phyloP scores from a whole-genome alignment of 1,140 invertebrate genomes.

The Frieseomelitta varia region DNA sequence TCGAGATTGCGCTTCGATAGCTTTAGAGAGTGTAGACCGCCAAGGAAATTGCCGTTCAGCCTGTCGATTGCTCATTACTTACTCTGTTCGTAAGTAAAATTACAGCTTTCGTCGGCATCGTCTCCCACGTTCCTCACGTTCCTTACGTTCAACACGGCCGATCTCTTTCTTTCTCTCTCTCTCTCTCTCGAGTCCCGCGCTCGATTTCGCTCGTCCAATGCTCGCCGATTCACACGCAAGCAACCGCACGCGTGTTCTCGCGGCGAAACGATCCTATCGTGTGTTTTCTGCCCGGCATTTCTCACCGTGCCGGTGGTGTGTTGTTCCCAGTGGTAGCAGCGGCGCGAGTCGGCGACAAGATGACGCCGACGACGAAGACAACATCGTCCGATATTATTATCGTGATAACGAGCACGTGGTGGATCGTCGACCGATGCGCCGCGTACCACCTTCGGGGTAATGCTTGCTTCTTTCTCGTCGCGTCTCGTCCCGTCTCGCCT shows the following conservation, averaged over 20 bases:
- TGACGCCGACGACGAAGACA: background rate
- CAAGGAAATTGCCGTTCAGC: conserved; percentile 76
- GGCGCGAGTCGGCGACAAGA: too few relatives aligned
- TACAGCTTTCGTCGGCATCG: conserved; percentile 70
- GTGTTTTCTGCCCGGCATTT: background rate
- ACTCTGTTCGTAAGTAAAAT: conserved; percentile 72
- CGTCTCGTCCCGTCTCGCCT: background rate
- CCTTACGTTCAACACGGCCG: background rate
- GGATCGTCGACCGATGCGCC: conserved; percentile 26
- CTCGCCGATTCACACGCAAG: conserved; percentile 7
- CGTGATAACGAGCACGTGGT: conserved; percentile 53
- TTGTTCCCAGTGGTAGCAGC: too few relatives aligned
- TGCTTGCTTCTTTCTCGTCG: background rate
- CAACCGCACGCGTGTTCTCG: conserved; percentile 5
- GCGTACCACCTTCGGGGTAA: background rate
- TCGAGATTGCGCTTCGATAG: too few relatives aligned
- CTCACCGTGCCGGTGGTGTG: background rate
- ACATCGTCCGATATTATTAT: conserved; percentile 11
- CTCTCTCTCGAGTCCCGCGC: background rate
- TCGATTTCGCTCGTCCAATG: conserved; percentile 10
- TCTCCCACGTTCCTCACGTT: conserved; percentile 73
- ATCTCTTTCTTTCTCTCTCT: background rate
- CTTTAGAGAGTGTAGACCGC: background rate
- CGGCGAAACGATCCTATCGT: conserved; percentile 33
- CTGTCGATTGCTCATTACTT: conserved; percentile 78